Base-by-base conservation (phyloP, 2,888 invertebrate species). In the Drosophila formosana region DNA sequence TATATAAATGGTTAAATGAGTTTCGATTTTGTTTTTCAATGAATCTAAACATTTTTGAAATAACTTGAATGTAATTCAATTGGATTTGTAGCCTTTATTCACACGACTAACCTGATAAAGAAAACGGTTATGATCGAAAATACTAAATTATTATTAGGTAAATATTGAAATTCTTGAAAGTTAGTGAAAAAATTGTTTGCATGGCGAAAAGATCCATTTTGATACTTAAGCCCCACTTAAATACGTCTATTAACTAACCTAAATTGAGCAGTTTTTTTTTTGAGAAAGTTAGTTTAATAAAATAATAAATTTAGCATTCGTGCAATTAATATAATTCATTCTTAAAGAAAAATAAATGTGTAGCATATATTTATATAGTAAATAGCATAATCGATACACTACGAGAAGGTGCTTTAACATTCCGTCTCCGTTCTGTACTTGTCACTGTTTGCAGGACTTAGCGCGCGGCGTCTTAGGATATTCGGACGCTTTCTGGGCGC, bases 401-500 rank as follows among this genome's bases (percentile, higher is more conserved):
- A 34, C 50, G n/a, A 45, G 34, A 8, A 30, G 34, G 6, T 11
- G 6, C 32, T 28, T 6, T 30, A 2, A 32, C 0, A 4, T 26
- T 11, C 11, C 13, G 6, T 28, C 13, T 47, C 0, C 34, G 11
- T 30, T 30, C 30, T 34, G 23, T 25, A 26, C 25, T 39, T 18
- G 18, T 3, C 28, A 11, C 39, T 13, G 26, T 11, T 18, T 3
- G 11, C 28, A 11, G 18, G 6, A 6, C 25, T 67, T 56, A 53
- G 11, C 34, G 70, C 75, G 26, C 69, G 69, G 25, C 82, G 60
- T 39, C 56, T 55, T 2, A 82, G 66, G 41, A 83, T 87, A 47
- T 85, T 85, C 5, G 88, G 88, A 0, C 69, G 70, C 26, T 66
- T 78, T 4, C 7, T 45, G 13, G 18, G 28, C 11, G 11, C 30